A percentile compares a stretch with the other conserved stretches of the same genome.
These are phyloP conservation scores for Microplitis demolitor DNA, from an alignment of 1,140 invertebrate genomes.

Conservation along the genomic window DNA sequence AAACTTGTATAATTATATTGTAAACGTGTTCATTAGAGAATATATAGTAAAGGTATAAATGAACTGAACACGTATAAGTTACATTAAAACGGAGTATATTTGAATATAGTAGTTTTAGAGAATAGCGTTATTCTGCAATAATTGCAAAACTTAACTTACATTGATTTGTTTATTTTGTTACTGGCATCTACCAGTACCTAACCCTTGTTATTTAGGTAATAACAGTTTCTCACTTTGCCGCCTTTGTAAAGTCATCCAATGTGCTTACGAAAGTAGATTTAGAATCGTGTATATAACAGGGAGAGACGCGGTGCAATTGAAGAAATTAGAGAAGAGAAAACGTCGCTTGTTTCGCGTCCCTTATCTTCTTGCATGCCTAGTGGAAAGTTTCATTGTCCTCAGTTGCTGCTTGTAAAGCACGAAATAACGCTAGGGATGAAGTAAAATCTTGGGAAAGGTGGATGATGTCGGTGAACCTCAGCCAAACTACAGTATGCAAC, in stretches of 20 bases:
- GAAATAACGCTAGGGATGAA: not conserved
- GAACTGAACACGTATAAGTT: too few species aligned
- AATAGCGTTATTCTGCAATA: not conserved
- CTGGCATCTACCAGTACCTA: not conserved
- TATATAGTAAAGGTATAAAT: too few species aligned
- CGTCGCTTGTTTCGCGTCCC: slow-evolving; percentile 3
- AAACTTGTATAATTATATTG: too few species aligned
- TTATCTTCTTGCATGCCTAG: not conserved
- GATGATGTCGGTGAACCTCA: not conserved
- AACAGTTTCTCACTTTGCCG: too few species aligned
- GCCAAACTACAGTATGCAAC: not conserved
- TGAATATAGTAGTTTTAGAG: too few species aligned
- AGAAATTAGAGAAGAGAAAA: slow-evolving; percentile 16
- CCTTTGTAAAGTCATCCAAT: not conserved
- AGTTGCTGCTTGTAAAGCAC: not conserved
- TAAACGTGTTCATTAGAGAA: too few species aligned
- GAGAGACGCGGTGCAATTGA: not conserved
- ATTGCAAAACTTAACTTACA: not conserved
- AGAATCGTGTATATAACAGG: not conserved
- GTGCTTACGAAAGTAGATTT: not conserved
- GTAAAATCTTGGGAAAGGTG: not conserved
- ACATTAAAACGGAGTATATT: too few species aligned
- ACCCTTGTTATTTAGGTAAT: not conserved
- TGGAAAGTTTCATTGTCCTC: slow-evolving; percentile 17
- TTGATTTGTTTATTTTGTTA: too few species aligned